Evolutionary conservation across 2,797 vertebrate genomes (phyloP).

Genomic region (Chromobotia macracanthus): DNA sequence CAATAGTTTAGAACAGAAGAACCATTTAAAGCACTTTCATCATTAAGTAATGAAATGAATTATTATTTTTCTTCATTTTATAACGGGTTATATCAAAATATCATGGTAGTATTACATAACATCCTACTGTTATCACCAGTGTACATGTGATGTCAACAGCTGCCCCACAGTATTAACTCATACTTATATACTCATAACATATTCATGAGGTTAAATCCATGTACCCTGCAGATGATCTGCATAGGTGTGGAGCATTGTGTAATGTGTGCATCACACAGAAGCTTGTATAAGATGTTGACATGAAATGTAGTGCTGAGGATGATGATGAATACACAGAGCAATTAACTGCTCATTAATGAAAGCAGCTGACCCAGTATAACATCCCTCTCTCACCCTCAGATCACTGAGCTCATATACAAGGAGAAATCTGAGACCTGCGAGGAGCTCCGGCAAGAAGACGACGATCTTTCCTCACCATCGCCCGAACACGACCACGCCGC

Average conservation of each 20-base stretch:
- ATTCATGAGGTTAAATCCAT: neutral
- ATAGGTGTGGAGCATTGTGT: neutral
- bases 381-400: constrained; percentile 61
- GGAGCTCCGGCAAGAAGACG: constrained; percentile 90
- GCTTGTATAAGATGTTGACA: neutral
- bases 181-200: too few species aligned
- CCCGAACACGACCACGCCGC: constrained; percentile 62
- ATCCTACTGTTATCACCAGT: neutral
- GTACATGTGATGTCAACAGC: neutral
- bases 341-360: neutral
- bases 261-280: neutral
- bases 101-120: neutral
- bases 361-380: neutral
- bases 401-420: constrained; percentile 85
- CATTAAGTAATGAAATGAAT: neutral
- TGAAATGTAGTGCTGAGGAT: neutral
- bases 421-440: constrained; percentile 92
- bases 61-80: neutral
- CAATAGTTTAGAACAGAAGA: too few species aligned
- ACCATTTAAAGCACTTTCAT: neutral
- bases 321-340: neutral
- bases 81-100: neutral
- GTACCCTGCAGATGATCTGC: neutral
- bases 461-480: constrained; percentile 73
- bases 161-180: neutral